Percentiles rank a stretch among this genome's conserved stretches.
Evolutionary conservation across 2,797 vertebrate species (phyloP).

Genomic region (Sebastes paucispinis): DNA sequence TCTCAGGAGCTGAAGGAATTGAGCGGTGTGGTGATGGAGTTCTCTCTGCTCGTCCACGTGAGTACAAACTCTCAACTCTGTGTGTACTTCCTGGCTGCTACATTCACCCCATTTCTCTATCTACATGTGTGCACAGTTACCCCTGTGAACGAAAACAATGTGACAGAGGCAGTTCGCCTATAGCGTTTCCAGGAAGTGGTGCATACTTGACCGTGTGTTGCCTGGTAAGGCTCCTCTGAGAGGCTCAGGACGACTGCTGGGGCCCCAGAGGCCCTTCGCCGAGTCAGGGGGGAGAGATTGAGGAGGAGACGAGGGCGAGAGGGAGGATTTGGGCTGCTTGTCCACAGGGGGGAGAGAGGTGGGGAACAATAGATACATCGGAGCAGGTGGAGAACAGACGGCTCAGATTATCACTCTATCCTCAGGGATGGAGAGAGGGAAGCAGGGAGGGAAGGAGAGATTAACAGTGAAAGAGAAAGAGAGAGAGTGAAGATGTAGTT

Average conservation of each 20-base stretch:
- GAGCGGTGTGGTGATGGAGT: conserved; percentile 90
- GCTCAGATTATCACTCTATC: conserved; percentile 78
- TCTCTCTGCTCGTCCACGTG: conserved; percentile 91
- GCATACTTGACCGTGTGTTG: conserved; percentile 55
- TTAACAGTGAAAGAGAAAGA: conserved; percentile 44
- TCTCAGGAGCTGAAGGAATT: conserved; percentile 91
- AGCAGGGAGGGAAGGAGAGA: conserved; percentile 45
- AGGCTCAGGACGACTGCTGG: conserved; percentile 46
- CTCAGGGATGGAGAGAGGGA: conserved; percentile 68
- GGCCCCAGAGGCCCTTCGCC: conserved; percentile 58
- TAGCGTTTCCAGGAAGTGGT: conserved; percentile 55
- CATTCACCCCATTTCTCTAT: conserved; percentile 8
- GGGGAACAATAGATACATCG: conserved; percentile 58
- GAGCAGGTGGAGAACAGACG: conserved; percentile 82
- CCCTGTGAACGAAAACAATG: conserved; percentile 42
- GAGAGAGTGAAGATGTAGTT: conserved; percentile 49
- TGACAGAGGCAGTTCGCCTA: conserved; percentile 33
- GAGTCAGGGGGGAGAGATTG: conserved; percentile 38
- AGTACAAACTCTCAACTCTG: conserved; percentile 76
- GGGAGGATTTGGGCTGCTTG: conserved; percentile 31
- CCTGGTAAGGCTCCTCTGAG: conserved; percentile 65
- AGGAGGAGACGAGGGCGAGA: conserved; percentile 11
- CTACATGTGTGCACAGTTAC: conserved; percentile 41
- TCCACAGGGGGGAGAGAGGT: conserved; percentile 53
- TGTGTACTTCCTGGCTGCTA: neutral